Conservation (phyloP, 2,113 vertebrate genomes). For the human (Homo sapiens) region DNA sequence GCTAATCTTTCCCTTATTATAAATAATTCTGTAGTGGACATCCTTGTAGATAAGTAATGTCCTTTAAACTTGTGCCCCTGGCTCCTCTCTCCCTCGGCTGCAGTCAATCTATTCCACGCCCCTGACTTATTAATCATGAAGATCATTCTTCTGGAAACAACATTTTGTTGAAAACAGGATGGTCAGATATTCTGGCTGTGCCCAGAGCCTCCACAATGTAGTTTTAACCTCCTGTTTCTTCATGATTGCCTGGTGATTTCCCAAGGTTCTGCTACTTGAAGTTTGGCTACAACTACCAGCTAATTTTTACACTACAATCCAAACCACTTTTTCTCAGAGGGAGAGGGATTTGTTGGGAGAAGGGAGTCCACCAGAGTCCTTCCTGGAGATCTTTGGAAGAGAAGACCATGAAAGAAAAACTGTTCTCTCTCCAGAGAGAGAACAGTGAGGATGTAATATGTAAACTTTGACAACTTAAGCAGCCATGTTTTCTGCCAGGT, state of each 20-base stretch:
- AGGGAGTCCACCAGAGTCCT: neutral
- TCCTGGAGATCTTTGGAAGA: neutral
- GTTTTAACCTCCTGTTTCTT: conserved; percentile 31
- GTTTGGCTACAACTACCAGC: neutral
- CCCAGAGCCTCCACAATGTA: neutral
- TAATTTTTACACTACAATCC: neutral
- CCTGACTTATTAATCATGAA: neutral
- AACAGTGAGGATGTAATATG: neutral
- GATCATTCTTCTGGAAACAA: conserved; percentile 3
- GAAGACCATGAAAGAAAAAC: neutral
- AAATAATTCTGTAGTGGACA: conserved; percentile 42
- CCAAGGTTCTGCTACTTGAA: conserved; percentile 6
- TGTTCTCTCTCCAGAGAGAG: neutral
- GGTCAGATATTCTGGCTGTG: neutral
- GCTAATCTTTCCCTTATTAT: neutral
- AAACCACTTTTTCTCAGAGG: neutral
- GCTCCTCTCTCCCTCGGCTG: neutral
- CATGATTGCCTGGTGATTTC: neutral
- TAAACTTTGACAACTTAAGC: neutral
- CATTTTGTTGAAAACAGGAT: neutral
- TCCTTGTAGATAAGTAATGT: conserved; percentile 36
- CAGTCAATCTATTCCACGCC: neutral
- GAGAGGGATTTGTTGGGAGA: neutral
- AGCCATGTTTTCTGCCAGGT: neutral
- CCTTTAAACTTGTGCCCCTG: conserved; percentile 7